Conservation (phyloP, 2,888 invertebrate genomes). For the Athetis lepigone region DNA sequence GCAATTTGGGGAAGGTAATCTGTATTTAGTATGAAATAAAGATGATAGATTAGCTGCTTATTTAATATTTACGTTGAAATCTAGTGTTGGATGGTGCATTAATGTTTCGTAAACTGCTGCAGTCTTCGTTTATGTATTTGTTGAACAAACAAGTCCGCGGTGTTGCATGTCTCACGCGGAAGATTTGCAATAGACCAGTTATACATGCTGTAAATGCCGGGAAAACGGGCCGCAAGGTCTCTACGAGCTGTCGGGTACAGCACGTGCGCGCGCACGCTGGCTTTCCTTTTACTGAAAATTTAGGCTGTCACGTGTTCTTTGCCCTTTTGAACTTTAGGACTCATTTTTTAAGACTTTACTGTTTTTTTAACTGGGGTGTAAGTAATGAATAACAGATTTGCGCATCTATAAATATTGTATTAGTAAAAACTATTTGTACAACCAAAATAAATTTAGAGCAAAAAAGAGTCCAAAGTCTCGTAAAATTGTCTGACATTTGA, state of each 20-base stretch:
- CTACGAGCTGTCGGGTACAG: constrained; percentile 13
- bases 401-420: neutral
- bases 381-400: neutral
- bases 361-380: neutral
- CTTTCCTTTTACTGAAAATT: constrained; percentile 39
- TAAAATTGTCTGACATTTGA: constrained; percentile 41
- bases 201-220: constrained; percentile 64
- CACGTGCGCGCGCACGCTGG: constrained; percentile 23
- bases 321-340: neutral
- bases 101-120: neutral
- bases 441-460: neutral
- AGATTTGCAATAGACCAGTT: constrained; percentile 68
- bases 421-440: neutral
- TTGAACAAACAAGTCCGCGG: constrained; percentile 50
- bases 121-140: constrained; percentile 29
- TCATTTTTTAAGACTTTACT: neutral
- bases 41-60: neutral
- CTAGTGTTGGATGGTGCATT: neutral
- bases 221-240: constrained; percentile 70
- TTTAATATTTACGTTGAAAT: constrained; percentile 7
- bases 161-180: constrained; percentile 65
- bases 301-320: constrained; percentile 18
- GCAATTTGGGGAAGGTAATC: too few species aligned
- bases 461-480: neutral
- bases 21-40: neutral